Base-by-base conservation (phyloP, 2,797 vertebrate genomes). In the Dermochelys coriacea region DNA sequence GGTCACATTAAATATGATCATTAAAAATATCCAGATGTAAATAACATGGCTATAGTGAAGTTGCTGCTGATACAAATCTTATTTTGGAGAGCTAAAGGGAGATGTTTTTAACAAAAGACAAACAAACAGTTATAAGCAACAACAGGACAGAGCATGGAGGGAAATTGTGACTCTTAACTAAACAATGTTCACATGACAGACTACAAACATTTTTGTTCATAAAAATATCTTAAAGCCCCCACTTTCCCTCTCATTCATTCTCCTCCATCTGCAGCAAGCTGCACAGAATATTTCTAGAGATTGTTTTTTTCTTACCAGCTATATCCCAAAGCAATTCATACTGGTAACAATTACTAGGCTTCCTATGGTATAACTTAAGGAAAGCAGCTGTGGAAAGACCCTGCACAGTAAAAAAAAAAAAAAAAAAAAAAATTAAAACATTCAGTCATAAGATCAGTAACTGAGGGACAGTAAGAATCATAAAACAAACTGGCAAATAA, bases 401-500 rank as follows among this genome's bases (percentile, higher is more conserved):
- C 59, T 0, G 37, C 88, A 80, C 78, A 75, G 82, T 0, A 0
- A 91, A 93, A 92, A 49, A 10, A 49, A 10, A 49, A 49, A 49
- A 49, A 49, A 49, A 49, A 84, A 68, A 88, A 92, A 94, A 93
- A 87, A 64, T 74, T 86, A 88, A 83, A 91, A 88, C 68, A 96
- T 90, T 87, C 91, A 89, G 78, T 84, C 93, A 85, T 80, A 41
- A 94, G 87, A 93, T 64, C 87, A 91, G 50, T 85, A 93, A 88
- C 82, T 84, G 89, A 89, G 92, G 84, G 82, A 93, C 89, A 94
- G 93, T 93, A 94, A 84, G 71, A 93, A 84, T 82, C 95, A 95
- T 95, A 91, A 96, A 97, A n/a, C 82, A 94, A 93, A 84, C 84
- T 94, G 91, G 87, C 93, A 94, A 77, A 77, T 6, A 77, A 15